Conservation (phyloP, 2,888 invertebrate genomes). For the Eupeodes latifasciatus region DNA sequence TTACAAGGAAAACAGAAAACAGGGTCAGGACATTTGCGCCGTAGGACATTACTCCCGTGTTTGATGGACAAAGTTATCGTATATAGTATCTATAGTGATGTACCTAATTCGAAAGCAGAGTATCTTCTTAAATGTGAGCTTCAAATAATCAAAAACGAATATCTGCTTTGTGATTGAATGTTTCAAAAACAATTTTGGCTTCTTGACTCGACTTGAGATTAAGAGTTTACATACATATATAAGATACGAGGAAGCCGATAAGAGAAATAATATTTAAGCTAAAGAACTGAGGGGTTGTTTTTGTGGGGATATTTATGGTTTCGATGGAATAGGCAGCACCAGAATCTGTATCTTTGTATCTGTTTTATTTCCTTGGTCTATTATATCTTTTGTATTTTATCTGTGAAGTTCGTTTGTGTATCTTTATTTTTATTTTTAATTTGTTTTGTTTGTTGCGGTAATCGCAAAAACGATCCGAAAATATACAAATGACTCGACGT, state of each 20-base stretch:
- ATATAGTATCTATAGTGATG: constrained; percentile 27
- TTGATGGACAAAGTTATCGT: constrained; percentile 15
- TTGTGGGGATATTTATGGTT: constrained; percentile 23
- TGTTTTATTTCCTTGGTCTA: constrained; percentile 14
- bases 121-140: constrained; percentile 41
- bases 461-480: constrained; percentile 21
- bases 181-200: constrained; percentile 71
- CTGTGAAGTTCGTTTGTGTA: constrained; percentile 13
- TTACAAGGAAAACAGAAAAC: constrained; percentile 32
- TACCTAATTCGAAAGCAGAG: constrained; percentile 45
- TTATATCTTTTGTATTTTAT: constrained; percentile 44
- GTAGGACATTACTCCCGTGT: constrained; percentile 38
- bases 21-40: background rate
- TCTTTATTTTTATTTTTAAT: constrained; percentile 37
- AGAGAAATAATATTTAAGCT: constrained; percentile 49
- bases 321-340: constrained; percentile 11
- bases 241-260: constrained; percentile 10
- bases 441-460: constrained; percentile 54
- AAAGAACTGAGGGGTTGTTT: constrained; percentile 46
- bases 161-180: constrained; percentile 60
- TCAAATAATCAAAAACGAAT: constrained; percentile 31
- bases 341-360: background rate
- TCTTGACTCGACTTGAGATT: constrained; percentile 55
- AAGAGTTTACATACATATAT: background rate
- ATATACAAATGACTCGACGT: constrained; percentile 41